Base-by-base conservation (phyloP, 2,888 invertebrate species). In the Punctoribates punctum region DNA sequence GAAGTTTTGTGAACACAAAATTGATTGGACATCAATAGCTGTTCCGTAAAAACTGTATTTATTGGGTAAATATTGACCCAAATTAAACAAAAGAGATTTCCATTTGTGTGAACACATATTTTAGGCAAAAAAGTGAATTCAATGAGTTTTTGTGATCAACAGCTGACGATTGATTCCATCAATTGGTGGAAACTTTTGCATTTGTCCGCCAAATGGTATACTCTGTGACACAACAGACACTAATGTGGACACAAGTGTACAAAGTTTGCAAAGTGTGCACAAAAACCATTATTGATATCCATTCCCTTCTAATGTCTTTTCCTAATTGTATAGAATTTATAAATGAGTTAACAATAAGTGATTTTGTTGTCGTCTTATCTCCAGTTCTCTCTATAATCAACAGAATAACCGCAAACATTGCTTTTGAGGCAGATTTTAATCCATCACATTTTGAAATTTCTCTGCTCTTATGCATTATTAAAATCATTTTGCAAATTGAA, bases 81-180 rank as follows among this genome's bases (percentile, higher is more conserved):
- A 60, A 60, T 60, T 60, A 60, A 25, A 60, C 27, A 27, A 60
- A 60, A 60, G 25, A 25, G 60, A 60, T 60, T 60, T 60, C 60
- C 25, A 60, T 60, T 60, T 60, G 60, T 60, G 60, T 20, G 25
- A 23, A 60, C 60, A 60, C 60, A 60, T 60, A 60, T 60, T 60
- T 60, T 60, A 25, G 25, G 27, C 8, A 60, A 60, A 60, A n/a
- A 20, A 60, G 1, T 5, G 15, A 60, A 42, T 42, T 42, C 42
- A 42, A 42, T 42, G 42, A 42, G 11, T 42, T 60, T 57, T 25
- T 2, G 60, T n/a, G 65, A 29, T 29, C 65, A 65, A 65, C 34
- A 34, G 65, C 65, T 65, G 29, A 65, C 23, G 25, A 29, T 27
- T 29, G 27, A 29, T 29, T 62, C 62, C 6, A 62, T 34, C 34